Evolutionary conservation across 2,113 vertebrate species (phyloP), one percentile per base, ranked within the genome.

Genomic region (Megaptera novaeangliae): DNA sequence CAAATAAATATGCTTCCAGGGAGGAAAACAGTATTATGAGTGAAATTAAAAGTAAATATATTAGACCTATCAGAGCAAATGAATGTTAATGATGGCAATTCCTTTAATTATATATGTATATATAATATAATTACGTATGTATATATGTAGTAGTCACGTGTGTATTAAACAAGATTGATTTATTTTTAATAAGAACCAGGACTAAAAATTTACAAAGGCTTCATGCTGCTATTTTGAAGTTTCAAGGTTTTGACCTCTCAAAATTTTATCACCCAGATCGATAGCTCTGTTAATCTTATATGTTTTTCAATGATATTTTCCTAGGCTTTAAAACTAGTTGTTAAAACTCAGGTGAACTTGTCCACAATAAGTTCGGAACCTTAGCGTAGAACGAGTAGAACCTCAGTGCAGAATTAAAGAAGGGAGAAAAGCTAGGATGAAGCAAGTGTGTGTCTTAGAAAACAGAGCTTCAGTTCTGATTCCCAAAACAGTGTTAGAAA

Each of bases 1-100:
- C 7, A 89, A 95, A 89, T 80, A 63, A 68, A 84, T 84, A 91
- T 18, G 13, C n/a, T 80, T 91, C 64, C 13, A 55, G 36, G 18
- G 46, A 90, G 63, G 5, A 75, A 75, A 78, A 41, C 8, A 63
- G 7, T 64, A 89, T 72, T 84, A 6, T 59, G 13, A 84, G 61
- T 91, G 46, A 84, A 96, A 97, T 77, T 95, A 93, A 94, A 77
- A 89, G n/a, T 72, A 88, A 91, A 82, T 86, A 83, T 83, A 44
- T 63, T 74, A 93, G 20, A 87, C 2, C 18, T 66, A 20, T 59
- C 25, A 86, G 66, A 36, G 34, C 3, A 96, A 80, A 88, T 44
- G 23, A 84, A 68, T 78, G 20, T 64, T 75, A 86, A 63, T 95
- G 29, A 92, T 95, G 41, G 31, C 34, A 95, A 63, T n/a, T 72